Conservation (phyloP, 2,113 vertebrate genomes). For the Gadus macrocephalus region DNA sequence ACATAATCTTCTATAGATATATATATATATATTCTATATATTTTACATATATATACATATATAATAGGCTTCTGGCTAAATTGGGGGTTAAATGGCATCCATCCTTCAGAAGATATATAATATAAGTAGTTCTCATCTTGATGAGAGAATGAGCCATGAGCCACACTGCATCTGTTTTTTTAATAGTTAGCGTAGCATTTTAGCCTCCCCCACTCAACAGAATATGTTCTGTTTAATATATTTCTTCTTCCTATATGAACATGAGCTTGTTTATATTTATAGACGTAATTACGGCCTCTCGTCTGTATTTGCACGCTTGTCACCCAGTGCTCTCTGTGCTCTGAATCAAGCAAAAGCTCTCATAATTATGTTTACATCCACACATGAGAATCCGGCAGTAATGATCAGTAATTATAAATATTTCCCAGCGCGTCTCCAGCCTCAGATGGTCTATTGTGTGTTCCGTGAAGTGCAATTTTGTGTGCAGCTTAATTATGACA, state of each 20-base stretch:
- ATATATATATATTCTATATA: too few relatives aligned
- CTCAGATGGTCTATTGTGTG: constrained; percentile 66
- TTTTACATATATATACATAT: too few relatives aligned
- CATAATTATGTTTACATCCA: constrained; percentile 77
- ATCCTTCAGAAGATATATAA: too few relatives aligned
- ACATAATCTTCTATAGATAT: too few relatives aligned
- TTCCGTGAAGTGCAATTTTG: constrained; percentile 75
- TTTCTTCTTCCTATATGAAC: constrained; percentile 43
- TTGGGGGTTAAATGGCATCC: too few relatives aligned
- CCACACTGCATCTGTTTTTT: neutral
- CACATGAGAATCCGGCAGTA: constrained; percentile 74
- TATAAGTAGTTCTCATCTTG: too few relatives aligned
- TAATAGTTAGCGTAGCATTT: constrained; percentile 34
- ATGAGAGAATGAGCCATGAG: neutral
- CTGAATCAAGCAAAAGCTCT: constrained; percentile 70
- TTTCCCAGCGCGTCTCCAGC: constrained; percentile 63
- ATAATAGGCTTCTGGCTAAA: too few relatives aligned
- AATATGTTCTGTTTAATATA: constrained; percentile 55
- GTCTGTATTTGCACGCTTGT: constrained; percentile 71
- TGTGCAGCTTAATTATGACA: constrained; percentile 95
- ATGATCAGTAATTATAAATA: constrained; percentile 82
- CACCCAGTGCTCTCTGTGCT: constrained; percentile 60
- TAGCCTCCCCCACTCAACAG: constrained; percentile 35
- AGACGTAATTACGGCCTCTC: constrained; percentile 70
- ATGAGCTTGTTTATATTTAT: constrained; percentile 74